Evolutionary conservation across 37 sponge, comb jelly and placozoan genomes (phyloP).

Genomic region (Aplysina aerophoba): DNA sequence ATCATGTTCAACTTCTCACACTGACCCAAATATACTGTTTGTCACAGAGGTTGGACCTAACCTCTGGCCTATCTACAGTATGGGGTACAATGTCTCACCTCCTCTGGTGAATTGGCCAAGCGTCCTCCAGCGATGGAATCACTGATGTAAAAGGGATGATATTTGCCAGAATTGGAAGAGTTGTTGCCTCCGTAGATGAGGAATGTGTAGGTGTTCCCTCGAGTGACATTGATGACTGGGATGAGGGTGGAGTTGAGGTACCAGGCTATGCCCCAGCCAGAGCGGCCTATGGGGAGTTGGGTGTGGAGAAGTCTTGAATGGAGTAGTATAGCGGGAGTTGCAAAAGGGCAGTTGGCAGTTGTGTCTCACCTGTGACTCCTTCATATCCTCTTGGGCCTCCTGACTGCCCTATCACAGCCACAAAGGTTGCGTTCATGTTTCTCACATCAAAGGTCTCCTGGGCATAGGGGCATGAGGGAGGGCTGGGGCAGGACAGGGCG

Average conservation of each 20-base stretch:
- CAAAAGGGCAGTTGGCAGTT: too few species aligned
- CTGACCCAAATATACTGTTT: too few species aligned
- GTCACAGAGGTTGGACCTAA: too few species aligned
- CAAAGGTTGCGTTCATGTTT: conserved; percentile 20
- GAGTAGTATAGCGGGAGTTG: too few species aligned
- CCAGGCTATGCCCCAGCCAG: conserved; percentile 72
- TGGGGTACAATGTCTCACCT: conserved; percentile 1
- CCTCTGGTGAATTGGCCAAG: conserved; percentile 22
- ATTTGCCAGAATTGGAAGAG: conserved; percentile 13
- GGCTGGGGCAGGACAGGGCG: neutral
- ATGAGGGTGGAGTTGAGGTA: conserved; percentile 73
- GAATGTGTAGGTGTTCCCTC: conserved; percentile 69
- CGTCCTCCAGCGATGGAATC: conserved; percentile 49
- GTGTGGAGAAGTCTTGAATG: neutral
- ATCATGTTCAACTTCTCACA: too few species aligned
- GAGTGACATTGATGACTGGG: conserved; percentile 56
- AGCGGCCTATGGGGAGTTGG: neutral
- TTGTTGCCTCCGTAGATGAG: conserved; percentile 54
- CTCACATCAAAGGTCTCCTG: conserved; percentile 2
- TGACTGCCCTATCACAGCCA: conserved; percentile 55
- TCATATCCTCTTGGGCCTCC: conserved; percentile 60
- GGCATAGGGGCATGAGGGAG: neutral
- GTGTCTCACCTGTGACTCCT: conserved; percentile 56
- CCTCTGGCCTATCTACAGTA: too few species aligned
- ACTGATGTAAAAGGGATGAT: conserved; percentile 84